Evolutionary conservation across 2,113 vertebrate species (phyloP), one percentile per base, ranked within the genome.

Genomic region (Neotoma lepida): DNA sequence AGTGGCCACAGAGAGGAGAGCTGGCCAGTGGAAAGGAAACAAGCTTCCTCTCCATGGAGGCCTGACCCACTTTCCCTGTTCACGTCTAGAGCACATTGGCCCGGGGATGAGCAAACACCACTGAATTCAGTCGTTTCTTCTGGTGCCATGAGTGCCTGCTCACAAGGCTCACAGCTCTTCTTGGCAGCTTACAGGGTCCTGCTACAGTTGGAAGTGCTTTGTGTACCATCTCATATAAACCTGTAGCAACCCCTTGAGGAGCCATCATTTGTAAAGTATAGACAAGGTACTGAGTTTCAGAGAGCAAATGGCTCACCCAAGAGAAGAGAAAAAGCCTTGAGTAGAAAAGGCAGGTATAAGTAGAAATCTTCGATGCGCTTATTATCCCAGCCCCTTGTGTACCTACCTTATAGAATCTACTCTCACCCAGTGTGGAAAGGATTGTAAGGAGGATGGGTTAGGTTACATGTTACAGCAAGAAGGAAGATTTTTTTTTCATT

Each of bases 41-140:
- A 86, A 64, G 94, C 81, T n/a, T 28, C 28, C 82, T 64, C 51
- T 70, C 86, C 39, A 0, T 1, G 44, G 49, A 66, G 0, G 1
- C 33, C 77, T 92, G 71, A 94, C 88, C 88, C 81, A 70, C 41
- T 88, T 88, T 30, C 3, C 9, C 77, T 54, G 61, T 41, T 54
- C 35, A 39, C 33, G 54, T 41, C 63, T n/a, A 35, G 8, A 77
- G 22, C 64, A 13, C 13, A 0, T 0, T 63, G 90, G 28, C n/a
- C 17, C 1, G 0, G 4, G 26, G 41, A 30, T 1, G 1, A 54
- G 63, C 49, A 39, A 35, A 12, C 1, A 17, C 44, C 41, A 0
- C 1, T 13, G 77, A n/a, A 41, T 44, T 54, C 56, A 0, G 44
- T 3, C 10, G 3, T 39, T 80, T 30, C 76, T 58, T 41, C 24